Conservation (phyloP, 2,797 vertebrate species). For the Gastrophryne carolinensis region DNA sequence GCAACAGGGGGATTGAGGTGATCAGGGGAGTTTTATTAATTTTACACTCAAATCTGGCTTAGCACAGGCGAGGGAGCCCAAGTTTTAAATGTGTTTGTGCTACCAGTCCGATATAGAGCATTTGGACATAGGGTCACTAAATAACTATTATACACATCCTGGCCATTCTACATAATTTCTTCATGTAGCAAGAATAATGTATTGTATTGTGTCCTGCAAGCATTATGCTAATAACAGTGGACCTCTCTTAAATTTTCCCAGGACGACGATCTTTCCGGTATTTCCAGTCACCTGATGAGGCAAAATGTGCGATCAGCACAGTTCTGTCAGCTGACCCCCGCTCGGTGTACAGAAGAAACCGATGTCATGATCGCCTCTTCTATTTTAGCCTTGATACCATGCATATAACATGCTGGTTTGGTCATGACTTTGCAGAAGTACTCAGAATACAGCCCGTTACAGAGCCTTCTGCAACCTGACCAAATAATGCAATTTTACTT, state of each 20-base stretch:
- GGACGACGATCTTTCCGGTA: constrained; percentile 69
- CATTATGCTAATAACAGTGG: neutral
- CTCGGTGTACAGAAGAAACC: constrained; percentile 79
- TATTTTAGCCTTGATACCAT: constrained; percentile 80
- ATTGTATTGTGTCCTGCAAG: neutral
- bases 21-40: no score
- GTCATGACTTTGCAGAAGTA: constrained; percentile 82
- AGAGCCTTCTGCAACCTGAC: no score
- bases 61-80: no score
- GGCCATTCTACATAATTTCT: no score
- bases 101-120: no score
- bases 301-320: constrained; percentile 69
- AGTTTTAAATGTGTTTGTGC: no score
- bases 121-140: no score
- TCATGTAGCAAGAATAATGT: no score
- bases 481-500: no score
- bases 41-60: no score
- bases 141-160: no score
- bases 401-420: constrained; percentile 87
- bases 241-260: constrained; percentile 40
- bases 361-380: constrained; percentile 82
- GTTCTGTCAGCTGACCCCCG: constrained; percentile 83
- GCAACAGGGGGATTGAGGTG: no score
- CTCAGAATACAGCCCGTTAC: constrained; percentile 65
- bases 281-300: constrained; percentile 75